These are phyloP conservation scores for Gambusia affinis DNA, from an alignment of 2,113 vertebrate species.

Conservation along the genomic window DNA sequence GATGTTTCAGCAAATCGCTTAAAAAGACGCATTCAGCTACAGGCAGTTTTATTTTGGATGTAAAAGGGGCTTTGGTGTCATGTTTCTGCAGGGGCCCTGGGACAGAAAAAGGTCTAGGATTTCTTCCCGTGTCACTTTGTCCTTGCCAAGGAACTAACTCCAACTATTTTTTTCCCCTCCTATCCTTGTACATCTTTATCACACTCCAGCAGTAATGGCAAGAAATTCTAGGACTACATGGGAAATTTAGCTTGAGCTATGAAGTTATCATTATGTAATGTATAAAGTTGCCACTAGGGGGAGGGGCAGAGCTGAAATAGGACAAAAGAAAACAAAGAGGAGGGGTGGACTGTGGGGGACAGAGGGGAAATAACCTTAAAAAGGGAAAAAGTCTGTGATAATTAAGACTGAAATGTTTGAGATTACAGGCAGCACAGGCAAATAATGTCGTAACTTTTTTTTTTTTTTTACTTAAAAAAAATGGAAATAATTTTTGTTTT, in stretches of 20 bases:
- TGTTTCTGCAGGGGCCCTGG: conserved; percentile 61
- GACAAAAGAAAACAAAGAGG: background rate
- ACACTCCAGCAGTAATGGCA: conserved; percentile 31
- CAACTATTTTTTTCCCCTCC: background rate
- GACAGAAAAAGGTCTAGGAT: conserved; percentile 49
- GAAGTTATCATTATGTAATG: conserved; percentile 11
- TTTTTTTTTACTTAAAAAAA: too few relatives aligned
- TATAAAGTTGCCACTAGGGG: conserved; percentile 58
- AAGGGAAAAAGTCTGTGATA: background rate
- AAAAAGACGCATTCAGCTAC: conserved; percentile 52
- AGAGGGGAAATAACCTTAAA: conserved; percentile 25
- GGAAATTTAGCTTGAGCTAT: conserved; percentile 27
- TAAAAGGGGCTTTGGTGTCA: conserved; percentile 64
- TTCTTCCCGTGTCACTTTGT: conserved; percentile 67
- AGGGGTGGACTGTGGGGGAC: conserved; percentile 8
- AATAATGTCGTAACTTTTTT: too few relatives aligned
- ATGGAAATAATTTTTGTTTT: background rate
- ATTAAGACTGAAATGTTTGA: conserved; percentile 33
- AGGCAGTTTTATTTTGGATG: conserved; percentile 66
- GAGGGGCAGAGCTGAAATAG: conserved; percentile 52
- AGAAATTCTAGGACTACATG: conserved; percentile 28
- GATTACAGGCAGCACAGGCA: background rate
- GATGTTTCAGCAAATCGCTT: conserved; percentile 22
- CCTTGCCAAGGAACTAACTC: conserved; percentile 63
- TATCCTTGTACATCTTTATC: conserved; percentile 42